Evolutionary conservation across 2,113 vertebrate genomes (phyloP), one percentile per base, ranked within the genome.

Genomic region (Actinemys pallida): DNA sequence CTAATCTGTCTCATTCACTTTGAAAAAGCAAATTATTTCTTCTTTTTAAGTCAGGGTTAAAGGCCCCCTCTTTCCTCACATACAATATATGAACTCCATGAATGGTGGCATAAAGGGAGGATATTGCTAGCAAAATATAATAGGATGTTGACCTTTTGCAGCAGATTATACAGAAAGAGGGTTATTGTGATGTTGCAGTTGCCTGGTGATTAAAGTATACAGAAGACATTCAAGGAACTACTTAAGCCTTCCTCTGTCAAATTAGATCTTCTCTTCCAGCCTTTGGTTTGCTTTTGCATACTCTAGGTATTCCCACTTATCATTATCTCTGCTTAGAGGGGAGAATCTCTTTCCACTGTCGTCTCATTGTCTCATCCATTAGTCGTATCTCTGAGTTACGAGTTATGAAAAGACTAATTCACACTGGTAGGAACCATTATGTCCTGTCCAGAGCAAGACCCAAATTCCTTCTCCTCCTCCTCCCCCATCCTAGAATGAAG

Each of bases 51-150:
- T 79, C 45, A 53, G 92, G 53, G 17, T 69, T 93, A 83, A 95
- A 95, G 83, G 57, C 83, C 80, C 86, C 39, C 25, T 84, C 49
- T 90, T 84, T 84, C 53, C 45, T 39, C 90, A 76, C 10, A 62
- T 8, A 8, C 56, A 75, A 53, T 87, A 81, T 84, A 87, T 85
- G 42, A 95, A 56, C 42, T 93, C n/a, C 84, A 0, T 81, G 53
- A 84, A 50, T 62, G 88, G 89, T 91, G 89, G 90, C 72, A 10
- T 81, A 88, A 89, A 65, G 65, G 54, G 86, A 93, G 57, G 31
- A 57, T 94, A 52, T 90, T 92, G 50, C 59, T 83, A 91, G 87
- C 50, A 90, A 92, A 93, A 92, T 92, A 75, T 91, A 96, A 88
- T 65, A 25, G 2, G 86, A 31, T 59, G 90, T 90, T 94, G 75